A percentile compares a stretch with the other conserved stretches of the same genome.
These are phyloP conservation scores for Caenorhabditis remanei DNA, from an alignment of 1,140 invertebrate species.

Conservation along the genomic window DNA sequence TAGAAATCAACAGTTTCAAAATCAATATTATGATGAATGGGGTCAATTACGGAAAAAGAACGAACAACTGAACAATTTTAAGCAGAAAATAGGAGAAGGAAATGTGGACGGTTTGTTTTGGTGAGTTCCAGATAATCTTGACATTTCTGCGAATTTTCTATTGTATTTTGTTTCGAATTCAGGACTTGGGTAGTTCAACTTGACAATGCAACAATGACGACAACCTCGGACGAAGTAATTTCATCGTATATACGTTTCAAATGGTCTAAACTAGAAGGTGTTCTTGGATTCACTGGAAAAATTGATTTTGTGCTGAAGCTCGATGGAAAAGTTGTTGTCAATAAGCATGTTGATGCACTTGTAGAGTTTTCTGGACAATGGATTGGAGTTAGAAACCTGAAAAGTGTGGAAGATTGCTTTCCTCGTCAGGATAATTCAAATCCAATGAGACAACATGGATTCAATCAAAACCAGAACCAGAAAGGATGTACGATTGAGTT, in stretches of 20 bases:
- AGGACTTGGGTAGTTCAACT: neutral
- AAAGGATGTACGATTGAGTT: neutral
- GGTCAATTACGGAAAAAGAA: neutral
- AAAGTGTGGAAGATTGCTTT: neutral
- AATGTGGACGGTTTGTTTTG: neutral
- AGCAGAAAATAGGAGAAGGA: neutral
- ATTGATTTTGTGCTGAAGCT: neutral
- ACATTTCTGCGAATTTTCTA: too few relatives aligned
- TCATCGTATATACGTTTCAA: neutral
- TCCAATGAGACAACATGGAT: neutral
- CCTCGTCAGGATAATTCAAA: neutral
- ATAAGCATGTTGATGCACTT: neutral
- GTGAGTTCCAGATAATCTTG: neutral
- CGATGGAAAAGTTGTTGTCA: neutral
- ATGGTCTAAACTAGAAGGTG: neutral
- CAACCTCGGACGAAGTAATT: neutral
- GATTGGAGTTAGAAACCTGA: constrained; percentile 11
- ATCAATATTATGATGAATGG: too few relatives aligned
- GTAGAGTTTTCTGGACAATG: constrained; percentile 5
- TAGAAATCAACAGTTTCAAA: neutral
- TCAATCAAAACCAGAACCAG: neutral
- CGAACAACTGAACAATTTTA: neutral
- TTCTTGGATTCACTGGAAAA: neutral
- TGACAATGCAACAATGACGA: neutral
- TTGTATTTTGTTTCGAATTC: neutral